A percentile compares a stretch with the other conserved stretches of the same genome.
phyloP scores from a whole-genome alignment of 2,113 vertebrate genomes.

The Vombatus ursinus region DNA sequence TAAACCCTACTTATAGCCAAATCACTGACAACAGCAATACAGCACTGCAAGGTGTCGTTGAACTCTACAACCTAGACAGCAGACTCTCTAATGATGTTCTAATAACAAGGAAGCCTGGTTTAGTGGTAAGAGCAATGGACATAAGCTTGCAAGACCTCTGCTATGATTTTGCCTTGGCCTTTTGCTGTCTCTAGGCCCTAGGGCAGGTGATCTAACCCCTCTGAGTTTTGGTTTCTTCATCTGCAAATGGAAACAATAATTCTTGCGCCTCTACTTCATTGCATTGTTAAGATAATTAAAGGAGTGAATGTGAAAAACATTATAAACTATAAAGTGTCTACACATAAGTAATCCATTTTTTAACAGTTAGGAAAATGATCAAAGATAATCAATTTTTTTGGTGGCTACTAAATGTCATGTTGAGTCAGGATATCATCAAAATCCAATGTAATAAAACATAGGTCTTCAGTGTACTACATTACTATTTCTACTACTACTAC shows the following conservation, averaged over 20 bases:
- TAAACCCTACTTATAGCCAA: background rate
- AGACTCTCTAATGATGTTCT: background rate
- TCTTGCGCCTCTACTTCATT: background rate
- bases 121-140: background rate
- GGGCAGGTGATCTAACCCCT: background rate
- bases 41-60: background rate
- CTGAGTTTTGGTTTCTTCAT: background rate
- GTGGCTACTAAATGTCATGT: background rate
- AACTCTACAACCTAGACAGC: background rate
- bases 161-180: background rate
- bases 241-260: background rate
- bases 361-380: background rate
- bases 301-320: background rate
- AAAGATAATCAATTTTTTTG: background rate
- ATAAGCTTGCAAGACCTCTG: background rate
- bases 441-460: background rate
- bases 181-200: background rate
- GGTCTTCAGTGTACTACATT: background rate
- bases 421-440: background rate
- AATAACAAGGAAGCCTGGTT: background rate
- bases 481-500: background rate
- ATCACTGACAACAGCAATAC: conserved; percentile 25
- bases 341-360: background rate
- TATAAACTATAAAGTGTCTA: background rate
- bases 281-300: background rate